These are phyloP conservation scores for Limnephilus marmoratus DNA, from an alignment of 2,888 invertebrate species.

Conservation along the genomic window DNA sequence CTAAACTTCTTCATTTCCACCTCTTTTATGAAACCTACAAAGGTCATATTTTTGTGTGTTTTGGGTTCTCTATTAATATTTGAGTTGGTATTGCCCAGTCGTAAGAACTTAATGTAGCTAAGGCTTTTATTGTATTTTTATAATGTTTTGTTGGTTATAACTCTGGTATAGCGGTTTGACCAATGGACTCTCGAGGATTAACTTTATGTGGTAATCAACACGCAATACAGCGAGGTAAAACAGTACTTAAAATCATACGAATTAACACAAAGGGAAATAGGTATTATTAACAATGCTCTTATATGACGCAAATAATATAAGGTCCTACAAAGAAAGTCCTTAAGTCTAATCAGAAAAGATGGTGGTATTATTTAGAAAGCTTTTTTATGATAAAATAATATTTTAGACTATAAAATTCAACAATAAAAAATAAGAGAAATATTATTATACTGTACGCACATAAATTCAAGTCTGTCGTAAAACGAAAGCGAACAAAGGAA, in stretches of 20 bases:
- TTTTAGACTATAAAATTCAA: conserved; percentile 22
- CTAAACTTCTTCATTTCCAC: no score
- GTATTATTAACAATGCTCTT: not conserved
- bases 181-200: not conserved
- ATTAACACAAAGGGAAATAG: conserved; percentile 34
- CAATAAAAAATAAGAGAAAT: conserved; percentile 29
- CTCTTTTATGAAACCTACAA: not conserved
- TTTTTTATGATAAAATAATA: conserved; percentile 39
- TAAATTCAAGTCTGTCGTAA: conserved; percentile 33
- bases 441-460: conserved; percentile 6
- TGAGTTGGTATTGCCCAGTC: not conserved
- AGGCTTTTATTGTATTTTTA: conserved; percentile 7
- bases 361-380: conserved; percentile 42
- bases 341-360: conserved; percentile 23
- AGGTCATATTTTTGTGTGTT: not conserved
- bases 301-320: conserved; percentile 8
- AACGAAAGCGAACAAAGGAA: conserved; percentile 20
- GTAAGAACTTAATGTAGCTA: not conserved
- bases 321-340: conserved; percentile 8
- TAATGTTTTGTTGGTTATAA: conserved; percentile 7
- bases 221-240: conserved; percentile 8
- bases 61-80: not conserved
- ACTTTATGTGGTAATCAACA: conserved; percentile 44
- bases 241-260: conserved; percentile 22
- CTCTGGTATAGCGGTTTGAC: conserved; percentile 4